Conservation (phyloP, 2,888 invertebrate genomes). For the Idaea dimidiata region DNA sequence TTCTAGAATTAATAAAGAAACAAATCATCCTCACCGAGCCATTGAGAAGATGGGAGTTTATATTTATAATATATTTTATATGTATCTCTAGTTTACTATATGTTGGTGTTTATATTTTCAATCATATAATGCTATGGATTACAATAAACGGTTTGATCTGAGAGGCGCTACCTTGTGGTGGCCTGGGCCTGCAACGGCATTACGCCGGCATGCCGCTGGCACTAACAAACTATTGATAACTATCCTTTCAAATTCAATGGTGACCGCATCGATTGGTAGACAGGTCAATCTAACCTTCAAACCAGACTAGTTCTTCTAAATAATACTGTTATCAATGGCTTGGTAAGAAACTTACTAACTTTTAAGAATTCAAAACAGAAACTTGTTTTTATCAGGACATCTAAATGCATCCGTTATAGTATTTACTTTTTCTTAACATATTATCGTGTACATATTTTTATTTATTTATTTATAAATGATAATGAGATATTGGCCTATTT, state of each 20-base stretch:
- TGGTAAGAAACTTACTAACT: conserved; percentile 74
- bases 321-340: conserved; percentile 81
- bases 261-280: conserved; percentile 67
- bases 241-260: conserved; percentile 57
- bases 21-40: conserved; percentile 52
- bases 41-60: conserved; percentile 43
- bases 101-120: conserved; percentile 78
- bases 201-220: conserved; percentile 52
- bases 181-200: conserved; percentile 33
- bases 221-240: conserved; percentile 68
- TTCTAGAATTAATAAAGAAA: conserved; percentile 60
- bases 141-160: conserved; percentile 50
- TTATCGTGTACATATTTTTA: conserved; percentile 59
- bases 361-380: conserved; percentile 58
- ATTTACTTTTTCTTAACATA: conserved; percentile 62
- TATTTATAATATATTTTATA: conserved; percentile 60
- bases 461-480: conserved; percentile 68
- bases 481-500: conserved; percentile 78
- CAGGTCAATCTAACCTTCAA: conserved; percentile 67
- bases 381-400: conserved; percentile 60
- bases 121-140: conserved; percentile 69
- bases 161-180: conserved; percentile 47
- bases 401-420: conserved; percentile 76
- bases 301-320: conserved; percentile 76
- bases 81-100: conserved; percentile 72